phyloP scores from a whole-genome alignment of 2,888 invertebrate genomes.

The Tinea pellionella region DNA sequence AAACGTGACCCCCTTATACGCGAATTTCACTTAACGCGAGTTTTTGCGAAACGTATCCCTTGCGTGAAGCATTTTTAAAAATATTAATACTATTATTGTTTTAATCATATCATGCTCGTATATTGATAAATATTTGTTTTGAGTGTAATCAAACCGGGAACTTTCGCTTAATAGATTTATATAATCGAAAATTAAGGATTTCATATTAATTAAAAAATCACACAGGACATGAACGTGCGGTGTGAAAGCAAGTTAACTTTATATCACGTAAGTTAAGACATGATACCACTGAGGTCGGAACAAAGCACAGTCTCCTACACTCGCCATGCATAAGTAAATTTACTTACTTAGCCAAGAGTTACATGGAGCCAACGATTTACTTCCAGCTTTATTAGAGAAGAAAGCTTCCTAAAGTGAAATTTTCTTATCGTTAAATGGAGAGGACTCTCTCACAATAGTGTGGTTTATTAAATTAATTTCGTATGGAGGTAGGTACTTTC shows the following conservation, averaged over 20 bases:
- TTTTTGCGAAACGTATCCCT: too few species aligned
- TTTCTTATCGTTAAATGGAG: constrained; percentile 12
- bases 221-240: neutral
- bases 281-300: neutral
- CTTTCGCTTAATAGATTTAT: too few species aligned
- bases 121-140: too few species aligned
- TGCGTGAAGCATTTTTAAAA: too few species aligned
- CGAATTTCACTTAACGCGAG: too few species aligned
- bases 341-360: constrained; percentile 15
- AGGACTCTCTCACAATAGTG: neutral
- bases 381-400: constrained; percentile 14
- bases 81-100: too few species aligned
- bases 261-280: neutral
- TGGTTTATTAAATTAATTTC: neutral
- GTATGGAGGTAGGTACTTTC: neutral
- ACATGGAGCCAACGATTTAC: constrained; percentile 5
- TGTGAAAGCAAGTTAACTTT: neutral
- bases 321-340: constrained; percentile 16
- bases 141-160: too few species aligned
- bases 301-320: constrained; percentile 3
- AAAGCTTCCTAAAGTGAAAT: constrained; percentile 11
- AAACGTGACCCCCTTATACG: too few species aligned
- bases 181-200: too few species aligned
- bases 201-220: too few species aligned
- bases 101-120: too few species aligned